Base-by-base conservation (phyloP, 2,888 invertebrate genomes). In the Thereva unica region DNA sequence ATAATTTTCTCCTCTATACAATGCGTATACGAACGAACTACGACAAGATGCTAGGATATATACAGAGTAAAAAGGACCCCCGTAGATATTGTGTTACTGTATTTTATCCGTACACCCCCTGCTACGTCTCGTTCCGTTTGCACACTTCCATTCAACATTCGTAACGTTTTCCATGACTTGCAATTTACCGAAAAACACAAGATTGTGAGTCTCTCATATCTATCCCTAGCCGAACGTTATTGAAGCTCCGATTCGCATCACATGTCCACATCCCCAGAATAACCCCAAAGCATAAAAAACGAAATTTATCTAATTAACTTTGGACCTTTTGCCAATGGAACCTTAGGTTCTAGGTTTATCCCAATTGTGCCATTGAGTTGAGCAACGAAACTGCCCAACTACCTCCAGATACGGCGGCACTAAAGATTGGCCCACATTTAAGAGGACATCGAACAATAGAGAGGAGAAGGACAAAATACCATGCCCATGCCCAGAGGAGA, bases 231-330 rank as follows among this genome's bases (percentile, higher is more conserved):
- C 49, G 59, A 59, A 59, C 47, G 49, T 59, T 47, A 59, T 37
- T 47, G 5, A 12, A 37, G 35, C 59, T 23, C 12, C 6, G 12
- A 3, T 23, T 10, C 4, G 47, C 38, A 45, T 10, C 49, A 45
- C 49, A 49, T 59, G 4, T 12, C 59, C 38, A 47, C 38, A 35
- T 23, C 2, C 40, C 23, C 9, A 40, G 23, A 38, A 5, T n/a
- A 47, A 47, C 59, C 59, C 38, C 59, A 5, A 37, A 38, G 59
- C 49, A 59, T 59, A 59, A 59, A 59, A 59, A 59, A 45, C 59
- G 47, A 59, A 59, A 47, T 59, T 59, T 59, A 59, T 59, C 59
- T 59, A 59, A 59, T 59, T 59, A 59, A 59, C 59, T 59, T 59
- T 59, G 45, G 59, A 37, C 45, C 59, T 49, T 45, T 59, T 47